Conservation (phyloP, 1,140 invertebrate species). For the Lasioglossum baleicum region DNA sequence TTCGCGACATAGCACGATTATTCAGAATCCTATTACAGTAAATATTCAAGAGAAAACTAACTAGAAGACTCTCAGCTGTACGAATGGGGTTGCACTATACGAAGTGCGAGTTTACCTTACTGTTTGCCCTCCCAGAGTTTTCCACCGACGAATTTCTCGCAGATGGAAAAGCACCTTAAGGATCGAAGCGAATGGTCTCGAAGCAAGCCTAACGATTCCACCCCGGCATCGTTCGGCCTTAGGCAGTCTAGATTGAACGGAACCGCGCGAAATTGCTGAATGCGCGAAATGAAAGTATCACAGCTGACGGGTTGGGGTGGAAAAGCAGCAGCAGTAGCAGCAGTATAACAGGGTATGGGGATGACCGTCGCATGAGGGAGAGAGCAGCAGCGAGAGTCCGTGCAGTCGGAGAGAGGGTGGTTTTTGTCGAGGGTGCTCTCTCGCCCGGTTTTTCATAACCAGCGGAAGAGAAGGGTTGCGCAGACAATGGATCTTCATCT, state of each 20-base stretch:
- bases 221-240: slow-evolving; percentile 55
- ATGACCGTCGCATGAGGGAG: slow-evolving; percentile 15
- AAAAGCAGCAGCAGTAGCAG: slow-evolving; percentile 3
- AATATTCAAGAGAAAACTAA: no score
- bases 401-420: slow-evolving; percentile 22
- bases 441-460: slow-evolving; percentile 68
- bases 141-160: no score
- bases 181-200: no score
- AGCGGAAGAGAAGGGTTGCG: slow-evolving; percentile 64
- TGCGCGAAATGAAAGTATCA: slow-evolving; percentile 71
- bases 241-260: slow-evolving; percentile 31
- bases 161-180: no score
- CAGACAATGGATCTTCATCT: slow-evolving; percentile 72
- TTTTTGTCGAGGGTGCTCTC: slow-evolving; percentile 53
- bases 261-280: slow-evolving; percentile 66
- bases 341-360: not conserved
- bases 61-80: no score
- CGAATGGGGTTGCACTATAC: no score
- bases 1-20: no score
- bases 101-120: no score
- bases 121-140: no score
- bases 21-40: no score
- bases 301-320: slow-evolving; percentile 64
- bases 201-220: not conserved
- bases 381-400: not conserved